A percentile compares a stretch with the other conserved stretches of the same genome.
phyloP scores from a whole-genome alignment of 2,113 vertebrate species.

The Megaleporinus macrocephalus region DNA sequence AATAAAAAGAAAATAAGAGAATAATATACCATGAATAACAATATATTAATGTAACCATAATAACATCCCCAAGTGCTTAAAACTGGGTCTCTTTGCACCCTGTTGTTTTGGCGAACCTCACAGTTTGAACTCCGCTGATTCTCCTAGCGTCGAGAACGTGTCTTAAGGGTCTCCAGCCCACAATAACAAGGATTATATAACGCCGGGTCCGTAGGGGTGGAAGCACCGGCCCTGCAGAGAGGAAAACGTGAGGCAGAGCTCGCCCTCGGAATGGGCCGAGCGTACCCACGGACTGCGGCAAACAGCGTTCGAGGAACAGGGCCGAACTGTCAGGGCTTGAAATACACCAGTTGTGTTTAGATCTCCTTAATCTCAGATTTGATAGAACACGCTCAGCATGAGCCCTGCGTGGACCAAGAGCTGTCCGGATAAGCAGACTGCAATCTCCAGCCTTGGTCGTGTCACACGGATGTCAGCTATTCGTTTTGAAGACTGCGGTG shows the following conservation, averaged over 20 bases:
- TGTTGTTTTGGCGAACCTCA: neutral
- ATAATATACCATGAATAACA: no score
- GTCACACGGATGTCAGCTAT: neutral
- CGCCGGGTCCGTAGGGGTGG: neutral
- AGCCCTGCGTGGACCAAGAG: neutral
- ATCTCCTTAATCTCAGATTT: neutral
- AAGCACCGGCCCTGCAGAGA: neutral
- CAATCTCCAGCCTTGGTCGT: neutral
- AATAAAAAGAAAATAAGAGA: no score
- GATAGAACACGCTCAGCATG: neutral
- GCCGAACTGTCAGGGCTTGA: neutral
- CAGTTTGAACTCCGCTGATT: neutral
- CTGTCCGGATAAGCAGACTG: neutral
- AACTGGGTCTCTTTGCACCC: neutral
- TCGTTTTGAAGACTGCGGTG: neutral
- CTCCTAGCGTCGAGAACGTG: neutral
- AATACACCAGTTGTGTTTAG: neutral
- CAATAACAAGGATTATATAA: neutral
- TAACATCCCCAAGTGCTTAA: neutral
- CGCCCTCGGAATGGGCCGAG: neutral
- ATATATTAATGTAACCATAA: no score
- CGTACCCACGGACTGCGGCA: neutral
- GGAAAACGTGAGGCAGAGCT: neutral
- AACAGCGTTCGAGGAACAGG: neutral
- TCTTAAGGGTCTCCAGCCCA: neutral